Conservation (phyloP, 2,113 vertebrate species). For the Ancistrus triradiatus region DNA sequence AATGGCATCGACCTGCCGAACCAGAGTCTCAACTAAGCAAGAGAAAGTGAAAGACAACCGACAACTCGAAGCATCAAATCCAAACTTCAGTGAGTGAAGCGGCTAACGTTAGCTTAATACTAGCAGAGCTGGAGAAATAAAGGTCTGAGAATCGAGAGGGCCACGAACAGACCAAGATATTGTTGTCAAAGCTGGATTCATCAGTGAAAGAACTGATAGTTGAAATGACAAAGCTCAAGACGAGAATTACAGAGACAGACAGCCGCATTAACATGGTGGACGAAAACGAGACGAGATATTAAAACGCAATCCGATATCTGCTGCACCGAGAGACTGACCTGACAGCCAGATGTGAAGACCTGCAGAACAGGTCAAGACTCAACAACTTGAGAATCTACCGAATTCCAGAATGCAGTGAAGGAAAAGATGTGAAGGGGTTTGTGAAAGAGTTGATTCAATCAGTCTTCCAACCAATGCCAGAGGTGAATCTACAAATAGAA, state of each 20-base stretch:
- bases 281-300: not conserved
- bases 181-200: not conserved
- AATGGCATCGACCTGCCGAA: not conserved
- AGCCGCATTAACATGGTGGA: not conserved
- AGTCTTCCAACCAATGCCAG: too few relatives aligned
- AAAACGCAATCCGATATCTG: not conserved
- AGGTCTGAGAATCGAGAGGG: too few relatives aligned
- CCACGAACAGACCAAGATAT: not conserved
- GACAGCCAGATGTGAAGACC: not conserved
- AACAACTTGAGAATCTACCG: too few relatives aligned
- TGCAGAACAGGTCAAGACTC: too few relatives aligned
- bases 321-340: constrained; percentile 5
- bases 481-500: too few relatives aligned
- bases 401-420: too few relatives aligned
- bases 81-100: not conserved
- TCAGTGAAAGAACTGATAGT: constrained; percentile 4
- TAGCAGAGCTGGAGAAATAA: not conserved
- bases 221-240: too few relatives aligned
- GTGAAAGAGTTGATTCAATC: too few relatives aligned
- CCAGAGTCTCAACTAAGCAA: too few relatives aligned
- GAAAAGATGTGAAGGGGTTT: too few relatives aligned
- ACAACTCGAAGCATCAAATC: not conserved
- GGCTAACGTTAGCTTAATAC: not conserved
- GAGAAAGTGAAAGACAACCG: not conserved
- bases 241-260: not conserved